Evolutionary conservation across 2,888 invertebrate species (phyloP).

Genomic region (Ochlodes sylvanus): DNA sequence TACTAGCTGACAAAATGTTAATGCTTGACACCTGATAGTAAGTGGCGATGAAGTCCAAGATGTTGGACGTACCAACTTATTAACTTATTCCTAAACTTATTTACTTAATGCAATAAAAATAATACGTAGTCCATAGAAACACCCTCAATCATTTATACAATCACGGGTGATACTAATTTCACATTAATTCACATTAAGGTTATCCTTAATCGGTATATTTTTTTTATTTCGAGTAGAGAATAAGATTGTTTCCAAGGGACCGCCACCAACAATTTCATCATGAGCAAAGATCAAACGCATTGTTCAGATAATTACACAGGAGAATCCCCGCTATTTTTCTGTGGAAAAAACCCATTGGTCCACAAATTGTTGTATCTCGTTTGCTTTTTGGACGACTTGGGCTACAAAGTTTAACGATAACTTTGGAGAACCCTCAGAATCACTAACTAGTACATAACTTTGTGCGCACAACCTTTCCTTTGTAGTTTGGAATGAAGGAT

Average conservation of each 20-base stretch:
- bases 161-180: too few species aligned
- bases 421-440: slow-evolving; percentile 12
- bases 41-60: too few species aligned
- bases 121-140: too few species aligned
- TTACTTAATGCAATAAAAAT: too few species aligned
- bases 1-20: too few species aligned
- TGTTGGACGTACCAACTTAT: too few species aligned
- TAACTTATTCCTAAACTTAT: too few species aligned
- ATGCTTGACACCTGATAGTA: too few species aligned
- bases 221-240: not conserved
- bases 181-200: too few species aligned
- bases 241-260: not conserved
- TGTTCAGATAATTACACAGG: slow-evolving; percentile 16
- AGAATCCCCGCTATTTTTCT: slow-evolving; percentile 19
- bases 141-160: too few species aligned
- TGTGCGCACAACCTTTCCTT: slow-evolving; percentile 5
- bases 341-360: slow-evolving; percentile 17
- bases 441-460: slow-evolving; percentile 7
- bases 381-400: slow-evolving; percentile 14
- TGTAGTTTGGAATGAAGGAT: slow-evolving; percentile 1
- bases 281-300: slow-evolving; percentile 28
- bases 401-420: slow-evolving; percentile 24
- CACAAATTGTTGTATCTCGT: slow-evolving; percentile 20
- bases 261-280: slow-evolving; percentile 10
- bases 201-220: not conserved